Evolutionary conservation across 2,888 invertebrate genomes (phyloP).

Genomic region (Lathronympha strigana): DNA sequence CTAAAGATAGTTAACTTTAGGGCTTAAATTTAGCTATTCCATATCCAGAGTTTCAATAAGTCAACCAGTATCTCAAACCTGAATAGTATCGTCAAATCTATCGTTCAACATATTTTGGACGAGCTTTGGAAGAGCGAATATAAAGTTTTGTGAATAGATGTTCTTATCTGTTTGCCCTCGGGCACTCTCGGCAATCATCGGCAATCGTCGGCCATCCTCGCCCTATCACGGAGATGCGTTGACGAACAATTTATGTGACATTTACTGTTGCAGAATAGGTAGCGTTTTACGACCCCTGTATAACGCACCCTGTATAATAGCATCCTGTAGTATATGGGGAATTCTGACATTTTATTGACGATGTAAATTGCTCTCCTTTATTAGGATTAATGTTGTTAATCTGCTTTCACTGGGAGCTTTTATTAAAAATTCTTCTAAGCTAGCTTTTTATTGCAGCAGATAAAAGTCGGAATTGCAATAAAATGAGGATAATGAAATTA

Average conservation of each 20-base stretch:
- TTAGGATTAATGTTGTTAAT: constrained; percentile 29
- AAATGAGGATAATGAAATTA: not conserved
- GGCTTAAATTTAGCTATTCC: not conserved
- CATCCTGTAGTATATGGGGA: constrained; percentile 17
- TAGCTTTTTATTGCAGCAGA: not conserved
- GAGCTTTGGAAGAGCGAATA: not conserved
- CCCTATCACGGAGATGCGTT: constrained; percentile 27
- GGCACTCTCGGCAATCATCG: constrained; percentile 17
- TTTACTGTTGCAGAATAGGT: constrained; percentile 19
- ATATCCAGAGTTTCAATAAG: not conserved
- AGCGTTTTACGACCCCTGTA: constrained; percentile 24
- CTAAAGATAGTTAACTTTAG: not conserved
- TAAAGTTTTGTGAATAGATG: not conserved
- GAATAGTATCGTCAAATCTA: not conserved
- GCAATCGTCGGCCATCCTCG: constrained; percentile 10
- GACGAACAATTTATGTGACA: constrained; percentile 33
- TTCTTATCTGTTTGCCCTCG: not conserved
- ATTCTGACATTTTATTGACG: constrained; percentile 27
- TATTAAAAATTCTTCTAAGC: constrained; percentile 24
- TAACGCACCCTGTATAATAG: constrained; percentile 13
- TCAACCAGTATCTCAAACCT: not conserved
- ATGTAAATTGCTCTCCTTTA: constrained; percentile 24
- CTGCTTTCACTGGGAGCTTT: constrained; percentile 22
- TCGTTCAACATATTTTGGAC: not conserved
- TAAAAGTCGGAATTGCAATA: constrained; percentile 3